Conservation (phyloP, 2,888 invertebrate genomes). For the Callyntrura sp. region DNA sequence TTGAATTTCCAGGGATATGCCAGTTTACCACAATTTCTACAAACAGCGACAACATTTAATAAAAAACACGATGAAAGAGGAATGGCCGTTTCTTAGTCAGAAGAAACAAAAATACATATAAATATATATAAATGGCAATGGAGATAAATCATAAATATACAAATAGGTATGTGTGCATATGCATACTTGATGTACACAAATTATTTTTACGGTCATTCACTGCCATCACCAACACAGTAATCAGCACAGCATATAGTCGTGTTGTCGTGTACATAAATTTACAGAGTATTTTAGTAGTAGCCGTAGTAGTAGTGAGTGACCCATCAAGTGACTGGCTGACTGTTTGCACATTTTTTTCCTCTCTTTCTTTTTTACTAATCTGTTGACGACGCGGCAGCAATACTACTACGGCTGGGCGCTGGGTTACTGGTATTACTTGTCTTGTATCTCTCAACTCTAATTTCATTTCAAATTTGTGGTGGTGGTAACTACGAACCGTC, state of each 20-base stretch:
- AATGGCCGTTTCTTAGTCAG: conserved; percentile 53
- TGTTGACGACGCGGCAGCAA: neutral
- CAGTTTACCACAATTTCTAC: conserved; percentile 47
- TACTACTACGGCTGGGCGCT: too few relatives aligned
- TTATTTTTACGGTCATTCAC: conserved; percentile 67
- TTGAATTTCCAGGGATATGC: conserved; percentile 20
- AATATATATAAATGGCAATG: neutral
- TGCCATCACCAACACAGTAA: neutral
- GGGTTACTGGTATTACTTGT: neutral
- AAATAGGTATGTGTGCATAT: conserved; percentile 37
- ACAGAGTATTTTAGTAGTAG: neutral
- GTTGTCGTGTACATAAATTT: neutral
- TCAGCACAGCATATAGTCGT: neutral
- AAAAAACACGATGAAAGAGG: conserved; percentile 46
- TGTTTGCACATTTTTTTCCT: conserved; percentile 48
- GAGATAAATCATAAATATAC: conserved; percentile 39
- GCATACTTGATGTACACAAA: neutral
- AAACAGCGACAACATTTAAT: neutral
- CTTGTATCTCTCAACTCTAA: conserved; percentile 7
- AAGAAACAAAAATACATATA: conserved; percentile 26
- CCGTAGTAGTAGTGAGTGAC: conserved; percentile 61
- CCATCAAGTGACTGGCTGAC: conserved; percentile 62
- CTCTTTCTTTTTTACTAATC: conserved; percentile 27
- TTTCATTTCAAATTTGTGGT: conserved; percentile 14
- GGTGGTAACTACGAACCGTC: neutral